Evolutionary conservation across 2,888 invertebrate genomes (phyloP), one percentile per base, ranked within the genome.

Genomic region (Eurytoma adleriae): DNA sequence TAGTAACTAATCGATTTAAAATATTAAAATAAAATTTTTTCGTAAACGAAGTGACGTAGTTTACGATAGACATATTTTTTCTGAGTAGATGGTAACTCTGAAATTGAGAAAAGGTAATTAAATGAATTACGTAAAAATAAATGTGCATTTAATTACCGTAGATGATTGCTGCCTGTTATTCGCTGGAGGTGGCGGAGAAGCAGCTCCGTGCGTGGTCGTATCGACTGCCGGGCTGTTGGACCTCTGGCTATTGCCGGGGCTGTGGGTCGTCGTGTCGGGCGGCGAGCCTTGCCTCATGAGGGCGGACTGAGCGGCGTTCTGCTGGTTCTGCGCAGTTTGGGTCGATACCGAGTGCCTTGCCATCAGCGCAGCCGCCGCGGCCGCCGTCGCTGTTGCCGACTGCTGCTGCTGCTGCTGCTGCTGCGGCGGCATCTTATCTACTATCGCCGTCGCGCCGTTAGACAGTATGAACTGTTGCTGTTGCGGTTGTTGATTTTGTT

Each of bases 221-320:
- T 91, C 91, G 3, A 90, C 90, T 10, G 91, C 89, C 0, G 91
- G 91, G 69, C 91, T 91, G 67, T 88, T 90, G 1, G 90, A 90
- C 52, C 90, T 85, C 74, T 90, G 90, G 82, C 90, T 90, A 77
- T 90, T 90, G 2, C 90, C 92, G 16, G 96, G 96, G 90, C 96
- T 96, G 87, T 95, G 95, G 0, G 96, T 96, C 0, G 96, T 96
- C 0, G 96, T 96, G 87, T 96, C 96, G 0, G 96, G 96, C 7
- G 96, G 96, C 88, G 94, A 95, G 27, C 93, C 93, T 3, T 87
- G 90, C 48, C 90, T 86, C 87, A 88, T 89, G 79, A 90, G 85
- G 13, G 86, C 91, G 84, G 84, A 92, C 85, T 85, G 93, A 89
- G 90, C 82, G 81, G 89, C 82, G 57, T 88, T 89, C 7, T 86